Evolutionary conservation across 2,888 invertebrate genomes (phyloP).

Genomic region (Ectemnius continuus): DNA sequence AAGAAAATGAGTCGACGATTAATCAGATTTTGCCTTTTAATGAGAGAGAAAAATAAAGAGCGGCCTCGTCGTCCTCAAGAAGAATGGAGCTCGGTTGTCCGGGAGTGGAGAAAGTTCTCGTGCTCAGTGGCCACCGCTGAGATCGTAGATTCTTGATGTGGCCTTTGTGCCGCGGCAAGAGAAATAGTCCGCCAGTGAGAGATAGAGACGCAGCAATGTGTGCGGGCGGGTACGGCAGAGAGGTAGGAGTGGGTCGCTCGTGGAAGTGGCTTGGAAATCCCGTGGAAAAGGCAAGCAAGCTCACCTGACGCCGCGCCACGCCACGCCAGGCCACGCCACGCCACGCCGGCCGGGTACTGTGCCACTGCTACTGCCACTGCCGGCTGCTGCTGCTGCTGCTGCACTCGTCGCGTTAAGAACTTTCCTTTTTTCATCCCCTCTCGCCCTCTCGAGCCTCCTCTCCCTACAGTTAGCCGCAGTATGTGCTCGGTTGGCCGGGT

Average conservation of each 20-base stretch:
- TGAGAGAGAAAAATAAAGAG: conserved; percentile 8
- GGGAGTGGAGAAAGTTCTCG: conserved; percentile 65
- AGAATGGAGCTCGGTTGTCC: conserved; percentile 22
- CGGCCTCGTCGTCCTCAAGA: not conserved
- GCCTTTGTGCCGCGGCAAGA: conserved; percentile 50
- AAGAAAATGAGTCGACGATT: no score
- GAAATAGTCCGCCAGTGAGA: conserved; percentile 30
- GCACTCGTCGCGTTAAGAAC: conserved; percentile 45
- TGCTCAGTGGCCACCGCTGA: conserved; percentile 58
- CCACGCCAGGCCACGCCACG: not conserved
- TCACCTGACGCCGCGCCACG: conserved; percentile 25
- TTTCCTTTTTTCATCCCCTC: conserved; percentile 38
- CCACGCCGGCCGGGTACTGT: conserved; percentile 29
- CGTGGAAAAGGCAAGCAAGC: conserved; percentile 31
- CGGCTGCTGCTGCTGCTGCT: no score
- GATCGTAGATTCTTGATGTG: conserved; percentile 59
- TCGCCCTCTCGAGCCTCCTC: conserved; percentile 11
- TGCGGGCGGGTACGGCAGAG: not conserved
- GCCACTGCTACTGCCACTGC: not conserved
- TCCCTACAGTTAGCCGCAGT: not conserved
- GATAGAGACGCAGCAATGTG: not conserved
- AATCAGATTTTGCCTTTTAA: no score
- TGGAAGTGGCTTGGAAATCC: conserved; percentile 51
- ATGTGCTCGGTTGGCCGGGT: conserved; percentile 47
- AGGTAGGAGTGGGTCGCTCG: conserved; percentile 26